A percentile compares a stretch with the other conserved stretches of the same genome.
phyloP scores from a whole-genome alignment of 2,113 vertebrate species.

The Scortum barcoo region DNA sequence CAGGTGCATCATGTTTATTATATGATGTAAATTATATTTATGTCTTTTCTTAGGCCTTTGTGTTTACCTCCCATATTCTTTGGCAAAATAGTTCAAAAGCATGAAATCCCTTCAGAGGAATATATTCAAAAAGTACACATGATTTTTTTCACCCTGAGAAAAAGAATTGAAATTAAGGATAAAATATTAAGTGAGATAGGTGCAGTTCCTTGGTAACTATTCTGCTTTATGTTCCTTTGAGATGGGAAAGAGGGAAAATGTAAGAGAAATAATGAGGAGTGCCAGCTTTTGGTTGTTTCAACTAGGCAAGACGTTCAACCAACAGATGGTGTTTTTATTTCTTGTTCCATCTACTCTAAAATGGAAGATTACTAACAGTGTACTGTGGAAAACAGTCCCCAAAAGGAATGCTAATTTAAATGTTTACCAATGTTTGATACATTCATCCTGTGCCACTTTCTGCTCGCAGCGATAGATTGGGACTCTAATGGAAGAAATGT shows the following conservation, averaged over 20 bases:
- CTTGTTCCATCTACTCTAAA: slow-evolving; percentile 35
- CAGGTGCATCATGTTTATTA: background rate
- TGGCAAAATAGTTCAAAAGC: background rate
- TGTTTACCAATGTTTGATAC: slow-evolving; percentile 28
- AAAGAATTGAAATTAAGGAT: background rate
- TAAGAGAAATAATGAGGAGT: background rate
- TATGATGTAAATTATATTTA: background rate
- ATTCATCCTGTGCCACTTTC: slow-evolving; percentile 15
- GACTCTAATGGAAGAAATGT: slow-evolving; percentile 1
- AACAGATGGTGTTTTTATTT: slow-evolving; percentile 51
- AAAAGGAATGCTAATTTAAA: slow-evolving; percentile 25
- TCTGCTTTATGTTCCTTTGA: slow-evolving; percentile 5
- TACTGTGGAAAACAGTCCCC: slow-evolving; percentile 8
- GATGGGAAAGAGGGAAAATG: background rate
- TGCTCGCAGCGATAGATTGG: background rate
- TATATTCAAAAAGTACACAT: background rate
- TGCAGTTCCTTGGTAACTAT: background rate
- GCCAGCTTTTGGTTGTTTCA: slow-evolving; percentile 19
- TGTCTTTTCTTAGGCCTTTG: background rate
- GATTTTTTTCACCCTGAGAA: background rate
- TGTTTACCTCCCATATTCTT: background rate
- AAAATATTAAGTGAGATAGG: background rate
- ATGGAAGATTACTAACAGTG: slow-evolving; percentile 24
- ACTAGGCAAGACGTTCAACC: slow-evolving; percentile 21
- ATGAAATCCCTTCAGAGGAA: background rate